Base-by-base conservation (phyloP, 2,888 invertebrate species). In the Cremastobaeus sp. region DNA sequence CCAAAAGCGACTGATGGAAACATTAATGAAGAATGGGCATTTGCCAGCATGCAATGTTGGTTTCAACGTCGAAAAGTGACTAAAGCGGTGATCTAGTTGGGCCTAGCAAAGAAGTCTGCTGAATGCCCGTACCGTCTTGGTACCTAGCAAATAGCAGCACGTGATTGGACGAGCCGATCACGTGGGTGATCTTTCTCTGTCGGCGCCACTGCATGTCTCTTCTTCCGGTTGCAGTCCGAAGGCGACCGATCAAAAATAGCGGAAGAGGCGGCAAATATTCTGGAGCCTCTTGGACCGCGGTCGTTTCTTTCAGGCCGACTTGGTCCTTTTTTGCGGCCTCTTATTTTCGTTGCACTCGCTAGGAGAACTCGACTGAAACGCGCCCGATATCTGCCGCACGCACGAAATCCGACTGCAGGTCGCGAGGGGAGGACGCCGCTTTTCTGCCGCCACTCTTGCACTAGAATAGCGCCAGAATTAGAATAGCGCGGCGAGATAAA, bases 131-230 rank as follows among this genome's bases (percentile, higher is more conserved):
- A 87, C 87, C 87, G 77, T 86, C 84, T 85, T 86, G 87, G 82
- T 87, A 87, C 85, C 87, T 85, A 81, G 84, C 81, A 80, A 87
- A 83, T 66, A 86, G 84, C 57, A 87, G 83, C 43, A 81, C 85
- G 79, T 83, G 83, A 82, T 85, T 84, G 59, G 86, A 83, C 9
- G 87, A 87, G 59, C 86, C 87, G 77, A 87, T 86, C 81, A 87
- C 86, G 80, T 83, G 86, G 78, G 80, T 84, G 81, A 87, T 74
- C 78, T 81, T 86, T 71, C 81, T 82, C 74, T 84, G 84, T 34
- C 85, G 82, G 45, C 87, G 86, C 87, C 87, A 87, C 87, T 87
- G 87, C 87, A 87, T 87, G 70, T 62, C 72, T 37, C 64, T 77
- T 75, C 74, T 77, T 75, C 74, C 71, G 54, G 71, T 71, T 25